Percentiles rank a stretch among this genome's conserved stretches.
Evolutionary conservation across 1,140 invertebrate species (phyloP).

Genomic region (Drosophila eugracilis): DNA sequence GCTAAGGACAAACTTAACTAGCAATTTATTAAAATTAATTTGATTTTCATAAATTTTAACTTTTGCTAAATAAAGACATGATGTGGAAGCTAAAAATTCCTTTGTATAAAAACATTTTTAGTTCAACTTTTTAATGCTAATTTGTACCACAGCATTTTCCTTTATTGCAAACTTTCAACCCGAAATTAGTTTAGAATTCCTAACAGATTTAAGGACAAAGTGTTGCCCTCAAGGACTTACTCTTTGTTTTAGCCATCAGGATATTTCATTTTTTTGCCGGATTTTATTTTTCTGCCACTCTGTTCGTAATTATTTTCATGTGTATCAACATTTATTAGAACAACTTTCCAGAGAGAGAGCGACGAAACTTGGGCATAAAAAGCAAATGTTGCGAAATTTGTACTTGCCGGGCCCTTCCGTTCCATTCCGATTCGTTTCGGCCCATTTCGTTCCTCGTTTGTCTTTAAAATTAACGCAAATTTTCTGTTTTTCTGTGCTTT

Average conservation of each 20-base stretch:
- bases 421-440: conserved; percentile 30
- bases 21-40: too few species aligned
- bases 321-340: conserved; percentile 33
- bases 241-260: conserved; percentile 5
- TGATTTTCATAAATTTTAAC: too few species aligned
- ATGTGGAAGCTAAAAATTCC: too few species aligned
- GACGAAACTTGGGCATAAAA: conserved; percentile 27
- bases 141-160: too few species aligned
- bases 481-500: too few species aligned
- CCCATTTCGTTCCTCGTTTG: conserved; percentile 29
- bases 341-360: conserved; percentile 19
- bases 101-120: too few species aligned
- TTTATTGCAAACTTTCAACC: background rate
- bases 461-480: conserved; percentile 41
- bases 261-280: background rate
- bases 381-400: conserved; percentile 38
- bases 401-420: conserved; percentile 6
- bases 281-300: background rate
- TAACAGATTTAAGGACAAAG: conserved; percentile 1
- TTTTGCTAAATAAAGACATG: too few species aligned
- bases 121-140: too few species aligned
- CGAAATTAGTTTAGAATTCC: background rate
- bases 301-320: conserved; percentile 32
- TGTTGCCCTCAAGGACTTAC: background rate
- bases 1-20: too few species aligned